These are phyloP conservation scores for Pterostichus niger DNA, from an alignment of 2,888 invertebrate species.

Conservation along the genomic window DNA sequence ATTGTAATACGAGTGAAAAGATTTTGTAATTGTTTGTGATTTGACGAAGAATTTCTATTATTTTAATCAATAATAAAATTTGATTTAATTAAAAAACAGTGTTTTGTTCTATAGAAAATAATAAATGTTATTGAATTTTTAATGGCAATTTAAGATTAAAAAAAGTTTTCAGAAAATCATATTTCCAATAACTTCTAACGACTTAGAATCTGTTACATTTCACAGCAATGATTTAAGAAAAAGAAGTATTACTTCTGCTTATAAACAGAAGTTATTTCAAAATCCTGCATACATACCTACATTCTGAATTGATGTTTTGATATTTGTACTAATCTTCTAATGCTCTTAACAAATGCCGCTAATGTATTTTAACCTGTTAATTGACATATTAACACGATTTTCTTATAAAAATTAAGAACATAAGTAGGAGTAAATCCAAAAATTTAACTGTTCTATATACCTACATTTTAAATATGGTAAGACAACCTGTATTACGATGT, in stretches of 20 bases:
- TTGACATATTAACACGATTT: constrained; percentile 54
- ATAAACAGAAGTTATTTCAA: neutral
- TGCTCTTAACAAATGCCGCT: constrained; percentile 14
- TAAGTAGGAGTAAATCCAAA: constrained; percentile 43
- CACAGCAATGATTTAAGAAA: no score
- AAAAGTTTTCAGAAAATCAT: no score
- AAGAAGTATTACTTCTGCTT: neutral
- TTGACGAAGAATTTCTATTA: no score
- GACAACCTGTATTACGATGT: constrained; percentile 14
- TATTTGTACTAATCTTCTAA: constrained; percentile 8
- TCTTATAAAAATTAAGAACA: constrained; percentile 43
- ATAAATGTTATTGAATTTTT: no score
- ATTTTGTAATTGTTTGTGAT: no score
- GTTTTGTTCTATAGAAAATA: no score
- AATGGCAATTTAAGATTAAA: no score
- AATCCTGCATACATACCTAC: constrained; percentile 7
- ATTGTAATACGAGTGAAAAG: no score
- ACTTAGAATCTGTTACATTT: no score
- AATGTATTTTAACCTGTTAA: constrained; percentile 14
- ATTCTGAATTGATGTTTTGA: constrained; percentile 21
- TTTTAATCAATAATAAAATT: no score
- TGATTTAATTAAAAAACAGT: no score
- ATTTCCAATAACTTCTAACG: no score
- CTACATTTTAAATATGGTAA: constrained; percentile 55
- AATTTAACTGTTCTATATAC: constrained; percentile 48